Evolutionary conservation across 2,797 vertebrate genomes (phyloP).

Genomic region (Petrocephalus schoutedeni): DNA sequence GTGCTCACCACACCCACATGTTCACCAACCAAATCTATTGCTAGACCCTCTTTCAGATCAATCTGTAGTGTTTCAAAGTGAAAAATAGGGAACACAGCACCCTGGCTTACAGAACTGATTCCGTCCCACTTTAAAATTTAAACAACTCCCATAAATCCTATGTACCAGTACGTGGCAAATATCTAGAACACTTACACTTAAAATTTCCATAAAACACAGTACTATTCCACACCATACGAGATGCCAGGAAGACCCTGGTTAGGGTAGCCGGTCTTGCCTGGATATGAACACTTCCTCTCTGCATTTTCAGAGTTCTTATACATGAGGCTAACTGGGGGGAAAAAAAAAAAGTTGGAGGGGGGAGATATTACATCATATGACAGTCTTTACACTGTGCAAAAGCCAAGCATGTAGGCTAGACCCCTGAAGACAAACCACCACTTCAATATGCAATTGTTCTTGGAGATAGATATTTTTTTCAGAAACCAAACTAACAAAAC

Average conservation of each 20-base stretch:
- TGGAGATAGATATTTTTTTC: neutral
- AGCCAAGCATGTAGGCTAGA: neutral
- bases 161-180: constrained; percentile 52
- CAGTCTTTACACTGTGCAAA: constrained; percentile 42
- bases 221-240: neutral
- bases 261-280: constrained; percentile 36
- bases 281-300: neutral
- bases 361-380: constrained; percentile 52
- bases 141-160: constrained; percentile 53
- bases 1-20: neutral
- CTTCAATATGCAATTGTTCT: neutral
- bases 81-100: constrained; percentile 15
- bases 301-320: constrained; percentile 14
- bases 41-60: constrained; percentile 22
- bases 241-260: neutral
- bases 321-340: neutral
- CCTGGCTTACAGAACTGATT: constrained; percentile 12
- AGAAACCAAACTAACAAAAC: neutral
- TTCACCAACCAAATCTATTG: constrained; percentile 34
- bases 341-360: neutral
- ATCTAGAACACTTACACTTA: constrained; percentile 49
- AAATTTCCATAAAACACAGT: neutral
- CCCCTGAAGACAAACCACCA: neutral
- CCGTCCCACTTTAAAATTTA: constrained; percentile 46
- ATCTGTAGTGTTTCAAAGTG: constrained; percentile 6